Percentiles rank a stretch among this genome's conserved stretches.
Conservation (phyloP, 2,113 vertebrate genomes). For the Larimichthys crocea region DNA sequence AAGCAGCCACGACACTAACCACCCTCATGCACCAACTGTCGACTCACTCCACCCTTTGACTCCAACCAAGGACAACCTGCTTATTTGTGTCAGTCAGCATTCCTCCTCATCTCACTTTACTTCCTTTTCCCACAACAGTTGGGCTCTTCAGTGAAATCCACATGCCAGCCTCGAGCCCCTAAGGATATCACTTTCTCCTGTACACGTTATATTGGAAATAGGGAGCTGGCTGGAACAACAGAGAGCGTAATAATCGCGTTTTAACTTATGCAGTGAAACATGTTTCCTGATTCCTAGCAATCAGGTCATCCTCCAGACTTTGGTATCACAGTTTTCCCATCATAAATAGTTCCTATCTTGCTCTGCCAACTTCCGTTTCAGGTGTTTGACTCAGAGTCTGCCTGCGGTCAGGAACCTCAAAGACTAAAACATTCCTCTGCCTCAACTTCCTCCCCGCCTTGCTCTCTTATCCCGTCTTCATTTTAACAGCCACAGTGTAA, state of each 20-base stretch:
- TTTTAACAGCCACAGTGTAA: slow-evolving; percentile 16
- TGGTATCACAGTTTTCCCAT: slow-evolving; percentile 46
- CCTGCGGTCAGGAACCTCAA: slow-evolving; percentile 37
- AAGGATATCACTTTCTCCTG: slow-evolving; percentile 57
- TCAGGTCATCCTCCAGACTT: slow-evolving; percentile 54
- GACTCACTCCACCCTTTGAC: slow-evolving; percentile 60
- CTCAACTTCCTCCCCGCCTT: slow-evolving; percentile 38
- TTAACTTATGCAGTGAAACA: slow-evolving; percentile 36
- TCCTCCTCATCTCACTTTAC: slow-evolving; percentile 69
- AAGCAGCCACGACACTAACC: slow-evolving; percentile 76
- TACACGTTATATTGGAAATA: slow-evolving; percentile 23
- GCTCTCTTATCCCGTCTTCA: not conserved
- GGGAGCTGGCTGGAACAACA: slow-evolving; percentile 1
- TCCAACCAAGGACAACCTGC: slow-evolving; percentile 73
- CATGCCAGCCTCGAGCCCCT: slow-evolving; percentile 29
- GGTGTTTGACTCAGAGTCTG: slow-evolving; percentile 59
- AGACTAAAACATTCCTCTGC: slow-evolving; percentile 62
- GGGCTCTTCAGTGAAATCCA: slow-evolving; percentile 54
- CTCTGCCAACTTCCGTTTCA: slow-evolving; percentile 68
- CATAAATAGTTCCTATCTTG: slow-evolving; percentile 59
- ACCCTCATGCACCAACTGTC: slow-evolving; percentile 79
- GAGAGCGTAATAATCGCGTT: not conserved
- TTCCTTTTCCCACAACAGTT: slow-evolving; percentile 78
- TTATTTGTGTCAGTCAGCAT: slow-evolving; percentile 83
- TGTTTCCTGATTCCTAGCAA: slow-evolving; percentile 37